Conservation (phyloP, 2,888 invertebrate genomes). For the Microctonus brassicae region DNA sequence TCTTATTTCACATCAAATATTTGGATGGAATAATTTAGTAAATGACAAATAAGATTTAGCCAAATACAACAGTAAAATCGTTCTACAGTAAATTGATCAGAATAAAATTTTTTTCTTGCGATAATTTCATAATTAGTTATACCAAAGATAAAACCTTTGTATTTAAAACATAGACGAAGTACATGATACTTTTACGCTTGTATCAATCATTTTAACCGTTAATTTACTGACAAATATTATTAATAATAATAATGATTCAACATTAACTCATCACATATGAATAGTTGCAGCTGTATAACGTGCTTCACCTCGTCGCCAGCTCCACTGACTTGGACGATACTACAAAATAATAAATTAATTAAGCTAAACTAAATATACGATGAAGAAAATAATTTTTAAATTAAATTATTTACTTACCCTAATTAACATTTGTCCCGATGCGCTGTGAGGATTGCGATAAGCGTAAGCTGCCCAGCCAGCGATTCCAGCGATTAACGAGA, state of each 20-base stretch:
- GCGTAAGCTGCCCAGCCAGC: conserved; percentile 91
- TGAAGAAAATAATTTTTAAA: conserved; percentile 9
- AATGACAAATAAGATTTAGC: neutral
- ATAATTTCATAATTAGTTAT: too few relatives aligned
- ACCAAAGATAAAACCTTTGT: neutral
- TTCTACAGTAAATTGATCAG: conserved; percentile 5
- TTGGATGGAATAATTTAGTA: conserved; percentile 2
- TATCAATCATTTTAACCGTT: conserved; percentile 29
- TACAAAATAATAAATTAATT: conserved; percentile 65
- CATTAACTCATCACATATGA: conserved; percentile 80
- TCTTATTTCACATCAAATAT: neutral
- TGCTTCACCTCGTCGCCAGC: conserved; percentile 91
- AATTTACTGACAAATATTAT: conserved; percentile 31
- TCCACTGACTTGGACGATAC: conserved; percentile 97
- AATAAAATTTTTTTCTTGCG: neutral
- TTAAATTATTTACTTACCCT: conserved; percentile 76
- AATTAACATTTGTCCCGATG: conserved; percentile 96
- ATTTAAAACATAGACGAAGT: neutral
- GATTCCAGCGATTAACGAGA: conserved; percentile 78
- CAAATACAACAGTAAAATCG: conserved; percentile 16
- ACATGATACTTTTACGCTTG: neutral
- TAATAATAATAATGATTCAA: conserved; percentile 33
- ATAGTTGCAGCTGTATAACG: conserved; percentile 95
- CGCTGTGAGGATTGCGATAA: conserved; percentile 95
- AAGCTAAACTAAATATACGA: neutral